Conservation (phyloP, 2,888 invertebrate species). For the Caenorhabditis afra region DNA sequence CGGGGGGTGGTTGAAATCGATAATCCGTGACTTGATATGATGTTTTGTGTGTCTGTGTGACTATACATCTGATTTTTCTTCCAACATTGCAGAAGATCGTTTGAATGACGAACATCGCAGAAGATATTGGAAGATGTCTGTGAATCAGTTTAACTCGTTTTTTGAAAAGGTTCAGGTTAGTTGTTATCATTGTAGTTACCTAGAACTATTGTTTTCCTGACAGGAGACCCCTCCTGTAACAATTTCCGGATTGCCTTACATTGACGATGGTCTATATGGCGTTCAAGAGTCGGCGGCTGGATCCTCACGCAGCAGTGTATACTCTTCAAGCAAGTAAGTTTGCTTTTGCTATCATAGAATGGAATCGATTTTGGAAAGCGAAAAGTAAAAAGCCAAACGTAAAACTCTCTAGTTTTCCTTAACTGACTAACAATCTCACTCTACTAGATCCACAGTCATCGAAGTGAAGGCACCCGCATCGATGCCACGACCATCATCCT, state of each 20-base stretch:
- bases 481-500: conserved; percentile 14
- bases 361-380: background rate
- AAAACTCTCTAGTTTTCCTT: no score
- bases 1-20: conserved; percentile 30
- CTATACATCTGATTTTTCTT: background rate
- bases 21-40: conserved; percentile 24
- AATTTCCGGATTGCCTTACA: conserved; percentile 54
- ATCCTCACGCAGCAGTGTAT: conserved; percentile 48
- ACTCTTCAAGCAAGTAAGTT: conserved; percentile 53
- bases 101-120: conserved; percentile 65
- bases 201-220: background rate
- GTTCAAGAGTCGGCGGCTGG: conserved; percentile 41
- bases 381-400: background rate
- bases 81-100: conserved; percentile 58
- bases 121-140: conserved; percentile 67
- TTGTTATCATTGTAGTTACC: background rate
- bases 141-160: conserved; percentile 63
- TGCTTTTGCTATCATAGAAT: conserved; percentile 6
- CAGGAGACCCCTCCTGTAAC: conserved; percentile 53
- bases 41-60: conserved; percentile 1
- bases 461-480: conserved; percentile 36
- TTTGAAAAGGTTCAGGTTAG: conserved; percentile 45
- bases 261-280: conserved; percentile 57
- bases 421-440: conserved; percentile 42
- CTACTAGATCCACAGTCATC: conserved; percentile 54